Evolutionary conservation across 2,113 vertebrate species (phyloP), one percentile per base, ranked within the genome.

Genomic region (human): DNA sequence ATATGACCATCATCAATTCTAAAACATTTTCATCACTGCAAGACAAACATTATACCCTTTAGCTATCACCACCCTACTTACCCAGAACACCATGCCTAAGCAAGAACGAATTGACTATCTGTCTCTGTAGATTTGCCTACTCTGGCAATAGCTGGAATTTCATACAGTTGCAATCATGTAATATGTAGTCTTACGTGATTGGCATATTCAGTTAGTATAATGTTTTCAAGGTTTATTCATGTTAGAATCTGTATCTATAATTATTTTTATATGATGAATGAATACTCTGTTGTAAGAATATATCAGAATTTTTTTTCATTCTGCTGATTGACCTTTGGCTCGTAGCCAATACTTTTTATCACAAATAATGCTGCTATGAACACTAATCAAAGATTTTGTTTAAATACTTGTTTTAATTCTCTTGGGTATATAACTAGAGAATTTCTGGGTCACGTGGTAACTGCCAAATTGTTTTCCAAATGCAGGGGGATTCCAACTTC

Each of bases 341-440:
- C 9, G 94, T 57, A 90, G 94, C n/a, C n/a, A 80, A 18, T 81
- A 81, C 92, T 75, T 93, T 40, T 80, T 97, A 99, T 90, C n/a
- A 68, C 52, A 11, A 80, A 80, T 90, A 80, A 32, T 66, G 16
- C 59, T 90, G 8, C n/a, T 80, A 50, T 55, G 61, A 68, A 32
- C 45, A 52, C 30, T 90, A n/a, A 68, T 52, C 35, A 76, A 40
- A 57, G 52, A 30, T 88, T 68, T 80, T 90, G 3, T 55, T 80
- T 32, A 18, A 64, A 80, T 18, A 55, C n/a, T 18, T 68, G 50
- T 73, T 80, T 90, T 25, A 80, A 32, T 52, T 90, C 25, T 68
- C 48, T 43, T 75, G 43, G 6, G 17, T 68, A 52, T 14, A 23
- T 68, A 52, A 80, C 8, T 22, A 27, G 12, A 48, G 61, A 55